Conservation (phyloP, 2,888 invertebrate species). For the Eristalis arbustorum region DNA sequence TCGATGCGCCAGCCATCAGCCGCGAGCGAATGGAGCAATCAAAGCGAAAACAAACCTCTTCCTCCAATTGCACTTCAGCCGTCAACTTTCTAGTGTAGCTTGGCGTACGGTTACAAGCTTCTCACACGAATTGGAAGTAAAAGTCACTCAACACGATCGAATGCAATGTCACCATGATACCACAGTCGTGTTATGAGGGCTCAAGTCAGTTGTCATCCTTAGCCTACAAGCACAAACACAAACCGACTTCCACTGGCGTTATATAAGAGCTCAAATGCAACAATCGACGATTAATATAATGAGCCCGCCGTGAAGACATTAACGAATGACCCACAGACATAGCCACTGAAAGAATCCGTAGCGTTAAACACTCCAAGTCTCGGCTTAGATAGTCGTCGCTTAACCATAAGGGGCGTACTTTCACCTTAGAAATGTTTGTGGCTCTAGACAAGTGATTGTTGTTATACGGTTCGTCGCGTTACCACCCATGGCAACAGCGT, state of each 20-base stretch:
- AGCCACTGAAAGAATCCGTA: slow-evolving; percentile 24
- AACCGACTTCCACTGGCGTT: slow-evolving; percentile 7
- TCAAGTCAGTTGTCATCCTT: slow-evolving; percentile 36
- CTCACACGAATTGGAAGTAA: slow-evolving; percentile 34
- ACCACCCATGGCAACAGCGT: slow-evolving; percentile 14
- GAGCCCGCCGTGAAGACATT: slow-evolving; percentile 33
- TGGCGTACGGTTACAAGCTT: not conserved
- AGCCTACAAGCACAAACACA: slow-evolving; percentile 6
- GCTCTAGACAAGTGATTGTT: slow-evolving; percentile 18
- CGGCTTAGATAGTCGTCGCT: slow-evolving; percentile 21
- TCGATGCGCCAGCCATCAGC: slow-evolving; percentile 6
- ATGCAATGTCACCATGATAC: slow-evolving; percentile 51
- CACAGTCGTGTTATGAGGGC: slow-evolving; percentile 17
- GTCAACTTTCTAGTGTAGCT: not conserved
- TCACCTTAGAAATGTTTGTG: slow-evolving; percentile 56
- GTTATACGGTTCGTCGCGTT: slow-evolving; percentile 44
- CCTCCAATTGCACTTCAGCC: slow-evolving; percentile 42
- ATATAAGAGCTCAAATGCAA: slow-evolving; percentile 48
- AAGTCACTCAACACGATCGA: slow-evolving; percentile 34
- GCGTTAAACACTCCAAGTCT: slow-evolving; percentile 7
- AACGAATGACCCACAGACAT: slow-evolving; percentile 39
- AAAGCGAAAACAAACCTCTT: slow-evolving; percentile 35
- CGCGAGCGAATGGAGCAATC: slow-evolving; percentile 18
- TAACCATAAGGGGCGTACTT: slow-evolving; percentile 55
- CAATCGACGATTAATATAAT: slow-evolving; percentile 59